phyloP scores from a whole-genome alignment of 92 coral and sea anemone species.

The Plumapathes pennacea region DNA sequence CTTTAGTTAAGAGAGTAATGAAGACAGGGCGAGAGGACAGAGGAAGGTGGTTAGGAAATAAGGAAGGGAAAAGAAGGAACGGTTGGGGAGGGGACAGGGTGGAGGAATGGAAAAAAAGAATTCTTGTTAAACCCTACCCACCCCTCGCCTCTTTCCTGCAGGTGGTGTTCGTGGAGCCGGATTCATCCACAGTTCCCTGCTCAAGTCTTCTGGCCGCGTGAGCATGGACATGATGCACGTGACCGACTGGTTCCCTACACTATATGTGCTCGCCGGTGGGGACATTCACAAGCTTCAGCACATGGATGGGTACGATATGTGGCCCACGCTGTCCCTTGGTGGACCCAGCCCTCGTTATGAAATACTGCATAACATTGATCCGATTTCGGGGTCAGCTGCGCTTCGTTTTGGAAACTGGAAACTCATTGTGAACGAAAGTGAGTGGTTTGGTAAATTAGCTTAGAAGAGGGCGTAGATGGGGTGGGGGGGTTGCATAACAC shows the following conservation, averaged over 20 bases:
- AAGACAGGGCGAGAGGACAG: no score
- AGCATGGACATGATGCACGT: constrained; percentile 81
- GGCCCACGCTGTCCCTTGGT: constrained; percentile 63
- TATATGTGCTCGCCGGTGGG: constrained; percentile 74
- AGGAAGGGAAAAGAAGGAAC: no score
- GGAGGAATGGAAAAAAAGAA: no score
- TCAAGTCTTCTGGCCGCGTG: constrained; percentile 68
- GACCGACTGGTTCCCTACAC: constrained; percentile 80
- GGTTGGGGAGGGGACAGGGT: no score
- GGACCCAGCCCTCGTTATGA: constrained; percentile 63
- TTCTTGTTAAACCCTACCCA: no score
- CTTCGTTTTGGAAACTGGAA: constrained; percentile 72
- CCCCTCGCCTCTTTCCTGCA: constrained; percentile 6
- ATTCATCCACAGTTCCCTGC: constrained; percentile 76
- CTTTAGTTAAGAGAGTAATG: no score
- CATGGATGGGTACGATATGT: constrained; percentile 69
- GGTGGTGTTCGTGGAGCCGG: constrained; percentile 80
- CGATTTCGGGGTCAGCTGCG: constrained; percentile 54
- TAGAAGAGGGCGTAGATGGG: no score
- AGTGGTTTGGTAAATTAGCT: constrained; percentile 23
- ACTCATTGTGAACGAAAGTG: constrained; percentile 72
- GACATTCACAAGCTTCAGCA: constrained; percentile 43
- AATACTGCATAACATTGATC: constrained; percentile 79
- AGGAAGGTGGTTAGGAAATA: no score
- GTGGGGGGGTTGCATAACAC: no score